Evolutionary conservation across 2,888 invertebrate species (phyloP).

Genomic region (Synergus itoensis): DNA sequence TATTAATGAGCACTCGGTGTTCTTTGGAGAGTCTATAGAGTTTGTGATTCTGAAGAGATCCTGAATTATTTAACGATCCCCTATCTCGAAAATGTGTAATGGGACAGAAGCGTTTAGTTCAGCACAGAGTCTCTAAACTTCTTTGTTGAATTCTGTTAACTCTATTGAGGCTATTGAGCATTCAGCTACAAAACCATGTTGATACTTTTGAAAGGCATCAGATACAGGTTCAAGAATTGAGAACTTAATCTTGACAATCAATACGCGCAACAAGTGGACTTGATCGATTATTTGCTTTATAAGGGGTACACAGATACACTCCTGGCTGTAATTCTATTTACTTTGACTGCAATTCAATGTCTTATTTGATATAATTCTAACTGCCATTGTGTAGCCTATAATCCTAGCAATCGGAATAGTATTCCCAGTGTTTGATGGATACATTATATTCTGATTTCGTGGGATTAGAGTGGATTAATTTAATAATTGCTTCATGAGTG

Average conservation of each 20-base stretch:
- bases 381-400: not conserved
- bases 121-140: not conserved
- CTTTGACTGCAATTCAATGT: not conserved
- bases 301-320: not conserved
- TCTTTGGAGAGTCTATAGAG: no score
- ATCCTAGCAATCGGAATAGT: not conserved
- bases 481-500: not conserved
- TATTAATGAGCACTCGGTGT: no score
- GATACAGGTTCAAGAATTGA: not conserved
- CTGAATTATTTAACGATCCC: no score
- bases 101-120: not conserved
- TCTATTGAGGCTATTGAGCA: not conserved
- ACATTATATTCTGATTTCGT: not conserved
- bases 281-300: not conserved
- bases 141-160: not conserved
- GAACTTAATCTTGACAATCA: not conserved
- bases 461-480: not conserved
- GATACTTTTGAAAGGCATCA: not conserved
- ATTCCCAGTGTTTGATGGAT: not conserved
- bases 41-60: no score
- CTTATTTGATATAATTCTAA: not conserved
- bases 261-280: not conserved
- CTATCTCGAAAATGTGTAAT: not conserved
- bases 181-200: not conserved
- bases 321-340: not conserved